Evolutionary conservation across 2,888 invertebrate genomes (phyloP), one percentile per base, ranked within the genome.

Genomic region (Mechanitis mazaeus): DNA sequence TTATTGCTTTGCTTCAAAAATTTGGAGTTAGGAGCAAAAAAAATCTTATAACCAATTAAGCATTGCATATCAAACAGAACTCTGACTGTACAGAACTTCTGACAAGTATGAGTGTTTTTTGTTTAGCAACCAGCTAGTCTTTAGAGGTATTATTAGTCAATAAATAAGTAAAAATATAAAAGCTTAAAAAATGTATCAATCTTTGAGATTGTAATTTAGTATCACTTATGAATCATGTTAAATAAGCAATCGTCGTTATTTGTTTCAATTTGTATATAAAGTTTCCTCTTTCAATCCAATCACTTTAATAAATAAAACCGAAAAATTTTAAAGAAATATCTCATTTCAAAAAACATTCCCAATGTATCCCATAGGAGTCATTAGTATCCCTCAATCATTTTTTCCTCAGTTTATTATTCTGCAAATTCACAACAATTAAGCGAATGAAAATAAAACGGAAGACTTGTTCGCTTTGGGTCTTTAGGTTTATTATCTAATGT

Each of bases 391-490:
- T 58, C 58, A 58, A 58, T 61, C 64, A 54, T 54, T 38, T 33
- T 56, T 56, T 35, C 56, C 45, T 20, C 58, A 55, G 59, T 57
- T 64, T 60, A 61, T 56, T 53, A 55, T 53, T 69, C 71, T 73
- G 63, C 72, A 75, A 72, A 72, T 73, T 71, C 70, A 72, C 71
- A 71, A 75, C 75, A 77, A 77, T 78, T 78, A 76, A 72, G 69
- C 20, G 1, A 68, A 67, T 76, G 77, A 75, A 77, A 76, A 78
- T 79, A 78, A 77, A 79, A 80, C 76, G 75, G 20, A 74, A 73
- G 74, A 75, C 72, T 76, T 76, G 76, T 76, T 76, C 73, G 71
- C 71, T 63, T 55, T 61, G 63, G 70, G 71, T 31, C 68, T 74
- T 20, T 35, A 12, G 62, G 55, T 62, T 68, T 71, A 65, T 65